phyloP scores from a whole-genome alignment of 2,888 invertebrate species.

The Ditula angustiorana region DNA sequence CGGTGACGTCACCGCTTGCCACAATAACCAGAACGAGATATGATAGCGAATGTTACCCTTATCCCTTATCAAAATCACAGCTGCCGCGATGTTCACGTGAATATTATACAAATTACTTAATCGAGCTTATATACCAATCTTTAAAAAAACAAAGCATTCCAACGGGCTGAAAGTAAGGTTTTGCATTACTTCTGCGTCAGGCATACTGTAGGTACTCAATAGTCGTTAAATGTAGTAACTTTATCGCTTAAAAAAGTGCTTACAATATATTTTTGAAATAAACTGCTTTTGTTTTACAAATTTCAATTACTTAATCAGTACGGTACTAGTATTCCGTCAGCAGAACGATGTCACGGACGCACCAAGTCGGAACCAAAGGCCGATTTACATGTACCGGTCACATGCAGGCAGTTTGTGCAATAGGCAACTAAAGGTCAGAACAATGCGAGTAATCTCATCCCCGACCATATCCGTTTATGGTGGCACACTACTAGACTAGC shows the following conservation, averaged over 20 bases:
- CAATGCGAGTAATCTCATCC: constrained; percentile 25
- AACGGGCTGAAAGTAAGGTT: too few species aligned
- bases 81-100: background rate
- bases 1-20: background rate
- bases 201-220: too few species aligned
- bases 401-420: constrained; percentile 28
- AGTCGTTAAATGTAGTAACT: too few species aligned
- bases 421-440: constrained; percentile 14
- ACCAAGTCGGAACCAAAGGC: constrained; percentile 6
- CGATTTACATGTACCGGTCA: constrained; percentile 17
- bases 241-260: too few species aligned
- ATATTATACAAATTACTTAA: background rate
- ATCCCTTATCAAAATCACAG: constrained; percentile 10
- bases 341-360: constrained; percentile 68
- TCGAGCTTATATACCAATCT: background rate
- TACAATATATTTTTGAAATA: background rate
- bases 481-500: constrained; percentile 5
- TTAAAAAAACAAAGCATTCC: too few species aligned
- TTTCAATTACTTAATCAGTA: background rate
- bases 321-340: constrained; percentile 53
- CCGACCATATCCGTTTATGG: constrained; percentile 12
- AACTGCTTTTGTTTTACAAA: constrained; percentile 1
- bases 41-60: background rate
- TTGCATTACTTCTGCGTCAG: too few species aligned
- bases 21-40: constrained; percentile 7